Conservation (phyloP, 2,797 vertebrate genomes). For the Myiotriccus ornatus region DNA sequence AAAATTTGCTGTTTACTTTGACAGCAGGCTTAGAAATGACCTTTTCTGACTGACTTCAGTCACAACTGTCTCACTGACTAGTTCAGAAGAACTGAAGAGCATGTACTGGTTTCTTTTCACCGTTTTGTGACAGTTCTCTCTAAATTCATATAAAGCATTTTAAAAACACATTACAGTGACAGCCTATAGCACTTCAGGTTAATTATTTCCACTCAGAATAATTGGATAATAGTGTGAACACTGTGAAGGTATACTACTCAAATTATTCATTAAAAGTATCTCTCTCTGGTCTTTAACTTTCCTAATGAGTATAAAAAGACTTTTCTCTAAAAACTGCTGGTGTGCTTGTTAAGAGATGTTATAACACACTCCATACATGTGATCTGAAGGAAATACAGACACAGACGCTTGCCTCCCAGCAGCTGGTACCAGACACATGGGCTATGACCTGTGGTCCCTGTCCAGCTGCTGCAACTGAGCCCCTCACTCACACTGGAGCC, state of each 20-base stretch:
- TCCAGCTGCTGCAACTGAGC: neutral
- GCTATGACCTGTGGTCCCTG: rapidly evolving
- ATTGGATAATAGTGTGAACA: neutral
- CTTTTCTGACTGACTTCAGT: neutral
- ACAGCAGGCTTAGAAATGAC: neutral
- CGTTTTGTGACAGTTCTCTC: neutral
- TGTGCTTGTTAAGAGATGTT: neutral
- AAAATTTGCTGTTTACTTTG: neutral
- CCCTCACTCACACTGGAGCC: neutral
- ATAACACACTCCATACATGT: rapidly evolving
- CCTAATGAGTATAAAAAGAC: neutral
- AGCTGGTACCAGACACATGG: neutral
- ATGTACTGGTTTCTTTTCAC: neutral
- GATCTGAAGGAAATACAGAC: neutral
- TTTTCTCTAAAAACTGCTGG: neutral
- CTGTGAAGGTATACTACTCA: neutral
- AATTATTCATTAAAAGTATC: neutral
- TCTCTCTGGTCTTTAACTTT: neutral
- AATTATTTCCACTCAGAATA: constrained; percentile 37
- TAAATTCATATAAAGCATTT: neutral
- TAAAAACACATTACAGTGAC: neutral
- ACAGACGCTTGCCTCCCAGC: rapidly evolving
- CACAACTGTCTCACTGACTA: neutral
- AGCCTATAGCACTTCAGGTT: constrained; percentile 15
- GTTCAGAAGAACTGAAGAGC: neutral